Evolutionary conservation across 2,113 vertebrate species (phyloP), one percentile per base, ranked within the genome.

Genomic region (Myotis yumanensis): DNA sequence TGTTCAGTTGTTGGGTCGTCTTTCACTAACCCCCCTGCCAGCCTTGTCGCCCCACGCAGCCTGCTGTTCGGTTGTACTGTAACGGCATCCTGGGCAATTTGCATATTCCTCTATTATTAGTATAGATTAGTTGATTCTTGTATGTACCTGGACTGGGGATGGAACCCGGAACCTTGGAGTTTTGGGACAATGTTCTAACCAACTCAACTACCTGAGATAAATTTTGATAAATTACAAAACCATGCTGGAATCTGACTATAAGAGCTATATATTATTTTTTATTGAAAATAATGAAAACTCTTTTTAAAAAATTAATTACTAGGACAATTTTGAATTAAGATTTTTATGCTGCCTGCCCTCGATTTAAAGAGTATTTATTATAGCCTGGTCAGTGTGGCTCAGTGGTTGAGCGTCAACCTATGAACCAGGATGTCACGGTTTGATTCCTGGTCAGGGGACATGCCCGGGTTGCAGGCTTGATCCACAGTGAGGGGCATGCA

Each of bases 281-380:
- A 12, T 79, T 90, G 2, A 72, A 81, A 71, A 68, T 64, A 59
- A 48, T 71, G 14, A 59, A 23, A 85, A 46, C 23, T 12, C 64
- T n/a, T 86, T 83, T 83, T 73, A n/a, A 77, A 77, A 90, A 77
- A 28, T 57, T 54, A 59, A 81, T 52, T 28, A 51, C 48, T 28
- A 51, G 57, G 20, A 17, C 35, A 73, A 5, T 93, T 91, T 75
- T 17, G 23, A 88, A 66, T 87, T 85, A 88, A 66, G 23, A 25
- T 68, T 76, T 73, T 92, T 88, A 72, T 68, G 57, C 64, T 88
- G 11, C 32, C 20, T 81, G 16, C 2, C 4, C 3, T 72, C 23
- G 18, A 93, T 93, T 92, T 90, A 85, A 95, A 88, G 15, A 17
- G n/a, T 93, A 51, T 62, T 62, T 93, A 51, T 62, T 62, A 62